These are phyloP conservation scores for Stratiolaelaps scimitus DNA, from an alignment of 1,140 invertebrate genomes.

Conservation along the genomic window DNA sequence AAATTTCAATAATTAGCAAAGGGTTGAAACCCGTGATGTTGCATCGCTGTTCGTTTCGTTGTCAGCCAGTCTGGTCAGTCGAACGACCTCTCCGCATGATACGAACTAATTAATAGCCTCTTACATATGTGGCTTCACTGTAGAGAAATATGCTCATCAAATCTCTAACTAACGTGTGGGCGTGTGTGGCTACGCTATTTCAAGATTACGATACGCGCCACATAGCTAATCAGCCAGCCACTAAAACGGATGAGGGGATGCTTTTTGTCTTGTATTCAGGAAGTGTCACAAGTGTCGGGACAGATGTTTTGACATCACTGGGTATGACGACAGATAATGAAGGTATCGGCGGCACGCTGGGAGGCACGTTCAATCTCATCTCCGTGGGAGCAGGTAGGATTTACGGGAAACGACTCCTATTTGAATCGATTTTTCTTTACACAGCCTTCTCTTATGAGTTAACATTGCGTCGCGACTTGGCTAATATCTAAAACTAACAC, in stretches of 20 bases:
- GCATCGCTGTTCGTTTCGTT: too few species aligned
- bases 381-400: slow-evolving; percentile 7
- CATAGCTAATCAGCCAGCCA: not conserved
- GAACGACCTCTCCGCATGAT: too few species aligned
- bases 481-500: too few species aligned
- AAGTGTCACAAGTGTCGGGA: not conserved
- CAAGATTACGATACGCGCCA: not conserved
- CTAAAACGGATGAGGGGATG: not conserved
- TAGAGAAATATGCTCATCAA: too few species aligned
- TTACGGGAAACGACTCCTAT: not conserved
- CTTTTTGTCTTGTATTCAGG: not conserved
- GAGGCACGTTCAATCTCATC: slow-evolving; percentile 1
- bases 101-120: too few species aligned
- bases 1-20: too few species aligned
- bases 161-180: too few species aligned
- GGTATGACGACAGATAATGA: not conserved
- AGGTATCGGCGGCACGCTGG: slow-evolving; percentile 3
- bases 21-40: too few species aligned
- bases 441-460: too few species aligned
- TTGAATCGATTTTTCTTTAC: not conserved
- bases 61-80: too few species aligned
- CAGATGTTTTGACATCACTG: not conserved
- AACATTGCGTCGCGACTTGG: too few species aligned
- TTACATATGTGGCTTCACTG: too few species aligned
- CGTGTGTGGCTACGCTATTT: not conserved